Evolutionary conservation across 1,140 invertebrate genomes (phyloP), one percentile per base, ranked within the genome.

Genomic region (Protaetia brevitarsis): DNA sequence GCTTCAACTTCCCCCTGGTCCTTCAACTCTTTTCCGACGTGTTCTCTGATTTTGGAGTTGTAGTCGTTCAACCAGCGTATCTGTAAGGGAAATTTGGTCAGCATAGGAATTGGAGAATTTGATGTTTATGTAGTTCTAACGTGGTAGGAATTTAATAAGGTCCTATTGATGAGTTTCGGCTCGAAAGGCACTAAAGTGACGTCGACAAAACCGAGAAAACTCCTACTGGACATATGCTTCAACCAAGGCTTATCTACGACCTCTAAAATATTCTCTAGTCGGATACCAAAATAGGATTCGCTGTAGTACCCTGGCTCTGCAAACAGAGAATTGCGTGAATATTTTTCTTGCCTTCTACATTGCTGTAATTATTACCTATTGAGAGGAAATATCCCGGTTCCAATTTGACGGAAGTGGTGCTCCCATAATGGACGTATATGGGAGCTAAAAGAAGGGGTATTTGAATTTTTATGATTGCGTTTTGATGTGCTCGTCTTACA

Each of bases 111-210:
- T n/a, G n/a, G n/a, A n/a, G n/a, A 34, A 21, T 16, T 61, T 58
- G 64, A 30, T 64, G 13, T 65, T 45, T 51, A 65, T 0, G 23
- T 37, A 37, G 29, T 28, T 31, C 74, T 82, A 80, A 91, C 90
- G 77, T 93, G 88, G 63, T 86, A 81, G 30, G 84, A 80, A 51
- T 88, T 93, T 6, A 99, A 81, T 72, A 97, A 80, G 51, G 84
- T 82, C 3, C 85, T 78, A 69, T 96, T 87, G 64, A 99, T 92
- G 63, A 99, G 80, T 77, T 95, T 97, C 0, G 86, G 89, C 79
- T 98, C 95, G 73, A 94, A 96, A 2, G 97, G 97, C 3, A 98
- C 90, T 29, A 97, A 79, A 7, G 95, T 97, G 0, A 96, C 83
- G 29, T 93, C 88, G 68, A 87, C 86, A 79, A 98, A 96, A 66